Base-by-base conservation (phyloP, 2,888 invertebrate genomes). In the Diaphora mendica region DNA sequence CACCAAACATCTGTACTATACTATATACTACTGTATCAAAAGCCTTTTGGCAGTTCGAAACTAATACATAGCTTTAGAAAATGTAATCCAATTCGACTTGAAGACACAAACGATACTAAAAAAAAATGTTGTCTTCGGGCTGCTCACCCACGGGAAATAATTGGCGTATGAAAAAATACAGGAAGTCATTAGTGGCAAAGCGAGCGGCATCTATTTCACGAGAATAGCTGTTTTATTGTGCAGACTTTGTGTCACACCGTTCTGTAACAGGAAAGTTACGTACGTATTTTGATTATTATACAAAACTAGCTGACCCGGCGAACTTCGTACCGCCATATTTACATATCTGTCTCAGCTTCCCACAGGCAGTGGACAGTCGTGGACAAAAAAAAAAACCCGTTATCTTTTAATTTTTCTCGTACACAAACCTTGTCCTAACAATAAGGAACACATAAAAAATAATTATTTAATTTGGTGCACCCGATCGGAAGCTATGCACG, bases 121-220 rank as follows among this genome's bases (percentile, higher is more conserved):
- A 44, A 88, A 84, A 71, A 77, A 80, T 85, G 86, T 91, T 91
- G 91, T 92, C 92, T 93, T 92, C 84, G 86, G 81, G 83, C 83
- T 92, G 91, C 89, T 93, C 92, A 91, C 88, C 91, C 91, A 92
- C 87, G 90, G 91, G 92, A 91, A 93, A 94, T 95, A 94, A 94
- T 94, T 93, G 93, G 92, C 90, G 85, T 90, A 92, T 91, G 92
- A 92, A 93, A 94, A 94, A 94, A 92, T 90, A 91, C 94, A 93
- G 95, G 95, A 95, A 95, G 93, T 95, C 94, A 93, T 95, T 95
- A 95, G 94, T 92, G 92, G 92, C 90, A 87, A 91, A 93, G 90
- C 90, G 91, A 91, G 90, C 90, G 89, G 93, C 91, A 89, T 92
- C 93, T 93, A 93, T 94, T 93, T 91, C 91, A 93, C 91, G 88